Conservation (phyloP, 2,797 vertebrate genomes). For the Lutjanus campechanus region DNA sequence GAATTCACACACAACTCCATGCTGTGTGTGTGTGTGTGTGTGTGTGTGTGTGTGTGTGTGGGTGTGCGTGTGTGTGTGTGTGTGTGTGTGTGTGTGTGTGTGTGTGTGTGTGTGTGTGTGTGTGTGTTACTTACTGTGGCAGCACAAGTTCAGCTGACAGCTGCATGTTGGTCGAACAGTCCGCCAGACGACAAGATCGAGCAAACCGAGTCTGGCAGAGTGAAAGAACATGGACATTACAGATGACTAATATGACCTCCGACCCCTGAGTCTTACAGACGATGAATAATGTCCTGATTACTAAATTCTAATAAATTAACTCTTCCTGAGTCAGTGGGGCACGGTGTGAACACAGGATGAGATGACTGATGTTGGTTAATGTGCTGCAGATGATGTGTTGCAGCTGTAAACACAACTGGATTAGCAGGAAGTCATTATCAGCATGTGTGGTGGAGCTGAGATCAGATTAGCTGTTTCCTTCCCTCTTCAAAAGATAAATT, state of each 20-base stretch:
- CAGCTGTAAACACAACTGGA: slow-evolving; percentile 69
- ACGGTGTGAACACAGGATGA: slow-evolving; percentile 29
- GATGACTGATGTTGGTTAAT: slow-evolving; percentile 57
- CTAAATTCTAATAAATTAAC: slow-evolving; percentile 45
- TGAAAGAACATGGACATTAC: slow-evolving; percentile 18
- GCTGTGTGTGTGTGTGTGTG: slow-evolving; percentile 22
- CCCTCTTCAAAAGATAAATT: neutral
- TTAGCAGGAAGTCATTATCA: slow-evolving; percentile 41
- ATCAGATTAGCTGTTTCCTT: slow-evolving; percentile 24
- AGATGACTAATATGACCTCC: slow-evolving; percentile 20
- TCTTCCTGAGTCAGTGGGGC: slow-evolving; percentile 35
- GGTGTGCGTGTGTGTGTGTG: slow-evolving; percentile 22
- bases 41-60: slow-evolving; percentile 20
- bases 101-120: slow-evolving; percentile 23
- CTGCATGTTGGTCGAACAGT: slow-evolving; percentile 94
- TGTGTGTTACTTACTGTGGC: slow-evolving; percentile 88
- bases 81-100: slow-evolving; percentile 25
- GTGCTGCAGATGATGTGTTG: slow-evolving; percentile 27
- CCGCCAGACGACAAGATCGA: slow-evolving; percentile 90
- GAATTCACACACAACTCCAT: slow-evolving; percentile 3
- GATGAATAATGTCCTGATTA: slow-evolving; percentile 13
- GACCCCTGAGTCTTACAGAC: slow-evolving; percentile 31
- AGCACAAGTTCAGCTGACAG: slow-evolving; percentile 89
- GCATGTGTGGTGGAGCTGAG: slow-evolving; percentile 3
- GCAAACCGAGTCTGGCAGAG: slow-evolving; percentile 90